Conservation (phyloP, 2,113 vertebrate species). For the Periophthalmodon schlosseri region DNA sequence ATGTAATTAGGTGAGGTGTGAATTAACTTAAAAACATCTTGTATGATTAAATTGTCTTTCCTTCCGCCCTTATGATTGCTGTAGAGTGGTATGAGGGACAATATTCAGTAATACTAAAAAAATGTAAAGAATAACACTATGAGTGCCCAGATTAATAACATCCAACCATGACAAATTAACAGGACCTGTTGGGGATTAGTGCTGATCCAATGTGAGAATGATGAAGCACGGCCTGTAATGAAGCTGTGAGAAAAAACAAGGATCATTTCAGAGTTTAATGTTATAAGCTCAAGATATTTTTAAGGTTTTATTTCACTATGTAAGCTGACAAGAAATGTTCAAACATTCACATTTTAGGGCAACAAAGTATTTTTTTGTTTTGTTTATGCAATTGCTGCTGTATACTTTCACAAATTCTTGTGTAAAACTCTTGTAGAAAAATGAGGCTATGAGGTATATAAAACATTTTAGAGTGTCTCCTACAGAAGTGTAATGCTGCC, state of each 20-base stretch:
- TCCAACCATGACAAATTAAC: slow-evolving; percentile 26
- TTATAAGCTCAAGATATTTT: neutral
- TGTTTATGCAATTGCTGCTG: too few species aligned
- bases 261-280: neutral
- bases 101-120: neutral
- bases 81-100: slow-evolving; percentile 19
- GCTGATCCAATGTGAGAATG: slow-evolving; percentile 35
- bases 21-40: neutral
- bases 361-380: too few species aligned
- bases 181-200: slow-evolving; percentile 39
- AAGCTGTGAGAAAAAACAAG: neutral
- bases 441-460: neutral
- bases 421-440: neutral
- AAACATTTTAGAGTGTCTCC: neutral
- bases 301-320: too few species aligned
- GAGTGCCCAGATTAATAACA: slow-evolving; percentile 21
- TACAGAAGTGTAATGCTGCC: neutral
- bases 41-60: neutral
- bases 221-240: neutral
- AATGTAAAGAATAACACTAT: neutral
- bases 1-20: neutral
- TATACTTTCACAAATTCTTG: too few species aligned
- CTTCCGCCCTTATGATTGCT: neutral
- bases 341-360: too few species aligned
- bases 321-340: too few species aligned